Evolutionary conservation across 2,113 vertebrate species (phyloP).

Genomic region (Carollia perspicillata): DNA sequence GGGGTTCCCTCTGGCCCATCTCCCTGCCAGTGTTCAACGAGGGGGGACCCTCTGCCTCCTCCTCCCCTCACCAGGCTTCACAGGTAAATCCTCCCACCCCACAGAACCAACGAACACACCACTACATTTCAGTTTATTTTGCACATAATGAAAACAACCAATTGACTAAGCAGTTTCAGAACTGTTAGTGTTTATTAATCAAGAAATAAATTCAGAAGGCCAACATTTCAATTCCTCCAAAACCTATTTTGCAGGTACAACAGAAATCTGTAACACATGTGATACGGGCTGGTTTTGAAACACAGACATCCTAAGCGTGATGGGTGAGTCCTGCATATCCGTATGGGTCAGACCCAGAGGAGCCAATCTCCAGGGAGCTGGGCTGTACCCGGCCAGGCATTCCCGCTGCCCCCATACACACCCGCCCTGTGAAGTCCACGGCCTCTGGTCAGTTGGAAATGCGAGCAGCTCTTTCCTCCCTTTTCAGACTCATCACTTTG

Average conservation of each 20-base stretch:
- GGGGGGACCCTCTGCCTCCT: no score
- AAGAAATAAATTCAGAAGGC: conserved; percentile 11
- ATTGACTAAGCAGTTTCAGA: no score
- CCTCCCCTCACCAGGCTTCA: no score
- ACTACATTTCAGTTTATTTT: no score
- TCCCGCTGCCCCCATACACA: neutral
- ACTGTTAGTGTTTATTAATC: no score
- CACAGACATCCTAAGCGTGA: neutral
- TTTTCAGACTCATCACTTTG: neutral
- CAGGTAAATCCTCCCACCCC: no score
- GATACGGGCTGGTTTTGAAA: neutral
- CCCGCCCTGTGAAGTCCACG: neutral
- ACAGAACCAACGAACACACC: no score
- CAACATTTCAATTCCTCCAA: neutral
- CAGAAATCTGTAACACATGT: neutral
- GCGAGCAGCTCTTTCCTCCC: neutral
- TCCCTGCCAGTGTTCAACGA: no score
- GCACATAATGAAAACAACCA: no score
- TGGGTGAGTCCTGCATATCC: neutral
- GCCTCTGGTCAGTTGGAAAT: neutral
- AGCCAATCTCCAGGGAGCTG: neutral
- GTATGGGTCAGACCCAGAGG: neutral
- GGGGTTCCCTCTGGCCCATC: no score
- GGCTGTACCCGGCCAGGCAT: neutral
- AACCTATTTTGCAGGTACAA: neutral